These are phyloP conservation scores for Halcyon senegalensis DNA, from an alignment of 2,113 vertebrate species.

Conservation along the genomic window DNA sequence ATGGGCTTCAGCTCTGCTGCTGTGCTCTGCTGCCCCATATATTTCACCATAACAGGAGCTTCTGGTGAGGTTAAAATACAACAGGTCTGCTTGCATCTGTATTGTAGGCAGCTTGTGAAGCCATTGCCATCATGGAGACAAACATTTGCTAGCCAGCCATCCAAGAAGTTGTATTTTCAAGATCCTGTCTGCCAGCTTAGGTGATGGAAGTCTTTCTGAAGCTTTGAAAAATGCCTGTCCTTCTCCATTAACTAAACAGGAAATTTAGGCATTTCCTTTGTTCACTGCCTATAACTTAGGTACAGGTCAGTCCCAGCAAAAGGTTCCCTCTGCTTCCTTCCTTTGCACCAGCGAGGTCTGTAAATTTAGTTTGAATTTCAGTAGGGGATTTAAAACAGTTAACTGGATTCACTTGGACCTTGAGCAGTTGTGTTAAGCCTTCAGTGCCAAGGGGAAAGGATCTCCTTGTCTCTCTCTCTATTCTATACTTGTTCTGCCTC, in stretches of 20 bases:
- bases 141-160: background rate
- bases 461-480: background rate
- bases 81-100: background rate
- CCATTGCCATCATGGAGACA: background rate
- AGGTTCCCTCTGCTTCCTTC: background rate
- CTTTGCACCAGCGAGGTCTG: background rate
- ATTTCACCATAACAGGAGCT: constrained; percentile 14
- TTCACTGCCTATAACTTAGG: background rate
- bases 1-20: background rate
- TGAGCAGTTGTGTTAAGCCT: background rate
- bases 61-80: background rate
- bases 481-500: background rate
- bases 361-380: background rate
- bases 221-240: background rate
- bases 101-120: background rate
- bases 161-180: background rate
- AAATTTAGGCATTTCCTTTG: background rate
- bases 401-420: background rate
- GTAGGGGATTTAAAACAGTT: background rate
- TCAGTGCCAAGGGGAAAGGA: accelerated
- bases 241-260: background rate
- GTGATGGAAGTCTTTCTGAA: background rate
- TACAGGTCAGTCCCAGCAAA: background rate
- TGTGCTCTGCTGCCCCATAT: constrained; percentile 14
- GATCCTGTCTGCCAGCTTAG: background rate